Evolutionary conservation across 2,113 vertebrate genomes (phyloP).

Genomic region (Panthera leo): DNA sequence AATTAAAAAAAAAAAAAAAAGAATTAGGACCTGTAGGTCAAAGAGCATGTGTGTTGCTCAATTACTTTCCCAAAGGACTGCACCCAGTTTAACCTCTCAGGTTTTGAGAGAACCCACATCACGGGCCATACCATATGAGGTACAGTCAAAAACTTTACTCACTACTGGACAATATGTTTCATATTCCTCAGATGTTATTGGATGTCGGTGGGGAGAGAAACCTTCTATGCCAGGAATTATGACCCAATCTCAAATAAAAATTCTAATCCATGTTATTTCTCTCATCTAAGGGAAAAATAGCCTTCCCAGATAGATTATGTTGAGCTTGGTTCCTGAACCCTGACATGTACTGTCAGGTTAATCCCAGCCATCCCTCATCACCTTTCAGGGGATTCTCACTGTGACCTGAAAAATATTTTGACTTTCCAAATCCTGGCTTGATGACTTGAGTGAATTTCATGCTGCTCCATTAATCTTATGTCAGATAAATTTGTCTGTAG

Average conservation of each 20-base stretch:
- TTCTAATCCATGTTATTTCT: neutral
- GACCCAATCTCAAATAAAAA: constrained; percentile 16
- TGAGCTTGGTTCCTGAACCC: constrained; percentile 35
- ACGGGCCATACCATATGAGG: neutral
- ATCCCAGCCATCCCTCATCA: neutral
- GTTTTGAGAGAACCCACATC: neutral
- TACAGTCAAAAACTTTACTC: neutral
- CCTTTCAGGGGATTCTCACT: constrained; percentile 19
- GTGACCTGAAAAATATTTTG: constrained; percentile 56
- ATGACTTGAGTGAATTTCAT: constrained; percentile 40
- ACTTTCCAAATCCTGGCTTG: constrained; percentile 40
- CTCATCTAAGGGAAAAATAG: neutral
- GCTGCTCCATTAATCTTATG: neutral
- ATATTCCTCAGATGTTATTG: neutral
- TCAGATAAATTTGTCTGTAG: neutral
- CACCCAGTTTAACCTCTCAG: neutral
- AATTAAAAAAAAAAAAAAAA: neutral
- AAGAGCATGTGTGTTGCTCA: neutral
- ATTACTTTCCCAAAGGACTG: neutral
- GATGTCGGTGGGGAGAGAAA: neutral
- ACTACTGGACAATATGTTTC: neutral
- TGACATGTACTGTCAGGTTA: neutral
- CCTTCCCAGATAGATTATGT: neutral
- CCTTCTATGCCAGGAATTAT: neutral
- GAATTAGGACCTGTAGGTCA: neutral